Evolutionary conservation across 2,888 invertebrate species (phyloP).

Genomic region (Pristionchus maxplancki): DNA sequence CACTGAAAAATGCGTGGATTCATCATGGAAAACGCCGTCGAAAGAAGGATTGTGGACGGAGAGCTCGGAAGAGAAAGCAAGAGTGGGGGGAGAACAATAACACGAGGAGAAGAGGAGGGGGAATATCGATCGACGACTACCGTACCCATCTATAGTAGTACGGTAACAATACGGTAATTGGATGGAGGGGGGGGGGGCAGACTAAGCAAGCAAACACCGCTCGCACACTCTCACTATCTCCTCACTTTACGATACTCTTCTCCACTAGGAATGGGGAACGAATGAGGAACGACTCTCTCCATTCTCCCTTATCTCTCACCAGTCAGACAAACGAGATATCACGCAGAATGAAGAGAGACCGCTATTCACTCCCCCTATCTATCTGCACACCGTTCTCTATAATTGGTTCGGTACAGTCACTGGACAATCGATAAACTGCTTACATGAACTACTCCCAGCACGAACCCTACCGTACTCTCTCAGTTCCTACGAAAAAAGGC

Average conservation of each 20-base stretch:
- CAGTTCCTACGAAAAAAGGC: not conserved
- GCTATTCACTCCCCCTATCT: not conserved
- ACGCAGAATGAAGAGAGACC: not conserved
- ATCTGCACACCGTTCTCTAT: not conserved
- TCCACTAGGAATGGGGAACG: not conserved
- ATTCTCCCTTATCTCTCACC: not conserved
- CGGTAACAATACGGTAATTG: constrained; percentile 3
- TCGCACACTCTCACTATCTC: constrained; percentile 26
- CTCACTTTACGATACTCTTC: constrained; percentile 33
- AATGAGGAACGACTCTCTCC: not conserved
- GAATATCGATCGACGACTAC: not conserved
- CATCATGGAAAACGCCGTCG: not conserved
- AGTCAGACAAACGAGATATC: not conserved
- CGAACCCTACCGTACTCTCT: not conserved
- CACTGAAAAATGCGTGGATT: not conserved
- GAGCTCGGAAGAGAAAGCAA: not conserved
- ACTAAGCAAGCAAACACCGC: not conserved
- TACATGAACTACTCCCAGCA: not conserved
- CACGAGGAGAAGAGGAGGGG: not conserved
- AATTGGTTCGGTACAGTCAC: not conserved
- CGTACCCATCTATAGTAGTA: not conserved
- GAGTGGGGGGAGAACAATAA: not conserved
- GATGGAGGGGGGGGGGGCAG: not conserved
- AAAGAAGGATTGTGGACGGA: not conserved
- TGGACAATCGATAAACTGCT: not conserved